These are phyloP conservation scores for Acropternis orthonyx DNA, from an alignment of 2,797 vertebrate species.

Conservation along the genomic window DNA sequence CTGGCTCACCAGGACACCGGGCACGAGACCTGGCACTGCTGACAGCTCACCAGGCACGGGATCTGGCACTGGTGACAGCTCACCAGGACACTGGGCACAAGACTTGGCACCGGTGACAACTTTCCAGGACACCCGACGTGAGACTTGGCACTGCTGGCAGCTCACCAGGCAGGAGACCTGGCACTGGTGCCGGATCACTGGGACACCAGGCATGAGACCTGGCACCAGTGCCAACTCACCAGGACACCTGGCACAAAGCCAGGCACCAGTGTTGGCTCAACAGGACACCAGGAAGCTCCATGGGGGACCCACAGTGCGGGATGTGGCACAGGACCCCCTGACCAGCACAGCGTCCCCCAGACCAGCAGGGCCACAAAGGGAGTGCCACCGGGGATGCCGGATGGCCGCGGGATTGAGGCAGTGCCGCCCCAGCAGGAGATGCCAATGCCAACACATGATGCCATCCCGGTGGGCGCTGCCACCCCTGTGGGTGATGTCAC, in stretches of 20 bases:
- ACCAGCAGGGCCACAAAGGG: not conserved
- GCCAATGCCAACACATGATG: not conserved
- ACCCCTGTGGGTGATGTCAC: not conserved
- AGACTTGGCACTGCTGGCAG: not conserved
- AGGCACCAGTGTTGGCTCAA: not conserved
- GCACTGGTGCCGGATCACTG: not conserved
- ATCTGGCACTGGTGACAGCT: not conserved
- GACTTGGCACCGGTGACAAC: not conserved
- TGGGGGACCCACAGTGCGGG: accelerated
- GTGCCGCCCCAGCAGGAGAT: not conserved
- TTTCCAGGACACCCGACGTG: no score
- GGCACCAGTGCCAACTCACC: not conserved
- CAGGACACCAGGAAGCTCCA: accelerated
- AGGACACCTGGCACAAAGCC: not conserved
- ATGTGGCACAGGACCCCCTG: not conserved
- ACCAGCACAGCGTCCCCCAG: no score
- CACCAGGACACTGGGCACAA: not conserved
- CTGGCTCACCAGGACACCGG: accelerated
- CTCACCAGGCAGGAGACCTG: not conserved
- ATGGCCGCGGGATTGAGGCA: not conserved
- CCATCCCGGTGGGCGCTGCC: not conserved
- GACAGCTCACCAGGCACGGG: not conserved
- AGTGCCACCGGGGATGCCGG: no score
- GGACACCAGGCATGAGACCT: not conserved
- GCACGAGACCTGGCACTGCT: not conserved